Evolutionary conservation across 2,888 invertebrate genomes (phyloP), one percentile per base, ranked within the genome.

Genomic region (Thumatha senex): DNA sequence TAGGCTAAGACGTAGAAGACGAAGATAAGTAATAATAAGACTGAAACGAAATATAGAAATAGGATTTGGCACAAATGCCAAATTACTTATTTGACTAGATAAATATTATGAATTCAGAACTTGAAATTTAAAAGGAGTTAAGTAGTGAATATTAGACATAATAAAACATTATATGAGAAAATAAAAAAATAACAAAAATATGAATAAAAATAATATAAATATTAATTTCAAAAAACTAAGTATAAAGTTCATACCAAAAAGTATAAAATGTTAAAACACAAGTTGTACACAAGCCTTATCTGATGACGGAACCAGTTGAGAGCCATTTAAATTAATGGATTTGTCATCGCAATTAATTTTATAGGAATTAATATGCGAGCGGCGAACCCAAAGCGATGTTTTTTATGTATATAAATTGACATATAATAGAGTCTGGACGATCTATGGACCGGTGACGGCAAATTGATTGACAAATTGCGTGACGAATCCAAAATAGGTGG

Each of bases 331-430:
- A 86, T 86, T 87, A 90, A 90, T 89, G 86, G 84, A 88, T 90
- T 90, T 91, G 90, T 89, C 90, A 89, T 88, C 87, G 89, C 86
- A 87, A 91, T 90, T 89, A 89, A 88, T 89, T 89, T 87, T 84
- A 86, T 86, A 84, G 88, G 84, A 89, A 89, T 89, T 84, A 89
- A 89, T 89, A 86, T 80, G 82, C 89, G 84, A 82, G 86, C 90
- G 90, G 89, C 86, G 76, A 82, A 71, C 80, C 82, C 76, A 86
- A 86, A 88, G 87, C 83, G 78, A 76, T 58, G 79, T 80, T 81
- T 81, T 76, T 76, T 76, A 72, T 70, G 64, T 74, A 76, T 74
- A 75, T 74, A 86, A 89, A 88, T 87, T 88, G 89, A 89, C 89
- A 89, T 85, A 81, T 84, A 89, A 89, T 89, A 78, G 84, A 82